Evolutionary conservation across 2,113 vertebrate species (phyloP), one percentile per base, ranked within the genome.

Genomic region (Neofelis nebulosa): DNA sequence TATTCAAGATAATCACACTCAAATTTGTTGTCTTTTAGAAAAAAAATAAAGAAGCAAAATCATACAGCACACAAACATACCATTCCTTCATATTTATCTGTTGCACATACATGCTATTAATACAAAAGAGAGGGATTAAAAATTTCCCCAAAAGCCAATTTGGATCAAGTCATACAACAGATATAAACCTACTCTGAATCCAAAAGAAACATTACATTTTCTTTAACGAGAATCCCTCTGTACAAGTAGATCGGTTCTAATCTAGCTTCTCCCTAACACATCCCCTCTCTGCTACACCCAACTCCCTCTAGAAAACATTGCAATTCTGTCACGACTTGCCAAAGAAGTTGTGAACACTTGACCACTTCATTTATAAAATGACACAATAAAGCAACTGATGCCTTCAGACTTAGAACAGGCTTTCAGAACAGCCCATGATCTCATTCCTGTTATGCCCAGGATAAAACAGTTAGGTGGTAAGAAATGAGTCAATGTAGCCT

Each of bases 121-220:
- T n/a, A 73, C 31, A 88, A 83, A 74, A 92, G 41, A 78, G 33
- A 66, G 6, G 45, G 36, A 86, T 89, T 76, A 71, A 94, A 90
- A 63, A 16, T 50, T 48, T 71, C 15, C 36, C 50, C 50, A 15
- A 89, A 96, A 97, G 50, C 45, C 61, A 71, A 45, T 91, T 91
- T 96, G 33, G 19, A 73, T 91, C 29, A 89, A 73, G 31, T 96
- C 52, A 73, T 81, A 27, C 36, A 96, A 52, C 36, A 94, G 41
- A 89, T 65, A 91, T 23, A 74, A 84, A 90, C 82, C 48, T 84
- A 41, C 73, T 78, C 38, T 73, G 90, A 93, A 95, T 74, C 31
- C 45, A 87, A 96, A 95, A 90, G 65, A 92, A 90, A 93, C 11
- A 79, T 81, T 79, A 63, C 23, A 38, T 52, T 80, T 69, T 94